These are phyloP conservation scores for Gymnocephalus cernua DNA, from an alignment of 2,113 vertebrate genomes.

Conservation along the genomic window DNA sequence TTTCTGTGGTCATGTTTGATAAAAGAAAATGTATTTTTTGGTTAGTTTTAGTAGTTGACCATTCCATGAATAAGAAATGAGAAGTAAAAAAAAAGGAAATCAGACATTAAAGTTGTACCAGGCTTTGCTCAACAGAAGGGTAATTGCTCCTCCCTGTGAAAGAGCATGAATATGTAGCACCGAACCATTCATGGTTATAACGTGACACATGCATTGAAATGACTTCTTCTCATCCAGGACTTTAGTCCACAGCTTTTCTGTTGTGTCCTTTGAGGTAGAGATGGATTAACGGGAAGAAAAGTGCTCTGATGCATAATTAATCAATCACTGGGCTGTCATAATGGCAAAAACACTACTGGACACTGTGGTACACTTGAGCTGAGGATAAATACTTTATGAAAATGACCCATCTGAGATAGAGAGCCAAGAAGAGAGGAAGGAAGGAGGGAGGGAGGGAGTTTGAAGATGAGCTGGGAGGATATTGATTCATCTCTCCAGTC, in stretches of 20 bases:
- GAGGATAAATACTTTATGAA: conserved; percentile 84
- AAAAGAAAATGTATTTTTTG: background rate
- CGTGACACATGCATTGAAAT: background rate
- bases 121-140: background rate
- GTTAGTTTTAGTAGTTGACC: background rate
- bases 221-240: background rate
- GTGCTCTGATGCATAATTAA: conserved; percentile 79
- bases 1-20: background rate
- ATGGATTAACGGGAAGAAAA: conserved; percentile 46
- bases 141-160: background rate
- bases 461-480: conserved; percentile 57
- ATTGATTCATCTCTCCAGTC: conserved; percentile 75
- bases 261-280: conserved; percentile 38
- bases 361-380: conserved; percentile 63
- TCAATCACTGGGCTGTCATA: conserved; percentile 64
- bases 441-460: conserved; percentile 41
- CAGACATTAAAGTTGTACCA: background rate
- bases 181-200: background rate
- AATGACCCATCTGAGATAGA: conserved; percentile 73
- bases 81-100: background rate
- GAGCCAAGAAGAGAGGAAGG: conserved; percentile 29
- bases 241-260: conserved; percentile 8
- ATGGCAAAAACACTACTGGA: conserved; percentile 63
- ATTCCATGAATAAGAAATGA: background rate
- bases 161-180: background rate